Percentiles rank a stretch among this genome's conserved stretches.
Evolutionary conservation across 30 jellyfish, hydroid and myxozoan species (phyloP).

Genomic region (Turritopsis rubra): DNA sequence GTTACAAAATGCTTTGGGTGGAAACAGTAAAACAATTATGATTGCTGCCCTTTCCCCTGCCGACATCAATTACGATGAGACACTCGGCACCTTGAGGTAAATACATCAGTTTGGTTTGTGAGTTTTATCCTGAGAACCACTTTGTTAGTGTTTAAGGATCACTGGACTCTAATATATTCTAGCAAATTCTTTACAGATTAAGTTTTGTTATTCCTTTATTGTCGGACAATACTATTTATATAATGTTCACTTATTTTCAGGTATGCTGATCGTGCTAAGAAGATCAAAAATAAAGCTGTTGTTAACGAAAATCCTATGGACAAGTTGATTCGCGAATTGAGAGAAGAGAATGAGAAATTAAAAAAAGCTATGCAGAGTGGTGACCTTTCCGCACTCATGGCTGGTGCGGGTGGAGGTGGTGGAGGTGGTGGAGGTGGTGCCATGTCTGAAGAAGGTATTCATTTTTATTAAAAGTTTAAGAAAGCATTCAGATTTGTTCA

Average conservation of each 20-base stretch:
- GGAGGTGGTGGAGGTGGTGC: slow-evolving; percentile 36
- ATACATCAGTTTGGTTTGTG: neutral
- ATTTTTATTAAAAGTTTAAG: too few relatives aligned
- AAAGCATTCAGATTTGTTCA: too few relatives aligned
- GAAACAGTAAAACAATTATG: slow-evolving; percentile 97
- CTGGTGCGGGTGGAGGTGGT: slow-evolving; percentile 48
- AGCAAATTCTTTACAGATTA: neutral
- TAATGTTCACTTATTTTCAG: slow-evolving; percentile 22
- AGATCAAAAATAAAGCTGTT: slow-evolving; percentile 94
- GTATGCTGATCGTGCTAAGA: slow-evolving; percentile 98
- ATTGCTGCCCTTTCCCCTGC: slow-evolving; percentile 98
- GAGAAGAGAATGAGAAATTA: slow-evolving; percentile 87
- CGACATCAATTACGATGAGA: slow-evolving; percentile 89
- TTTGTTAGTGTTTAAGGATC: neutral
- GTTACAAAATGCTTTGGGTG: slow-evolving; percentile 96
- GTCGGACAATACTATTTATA: neutral
- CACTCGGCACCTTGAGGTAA: slow-evolving; percentile 91
- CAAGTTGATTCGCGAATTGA: slow-evolving; percentile 81
- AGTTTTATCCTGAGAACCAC: too few relatives aligned
- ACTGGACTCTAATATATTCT: neutral
- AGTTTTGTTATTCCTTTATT: neutral
- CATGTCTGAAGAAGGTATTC: slow-evolving; percentile 81
- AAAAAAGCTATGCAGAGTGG: slow-evolving; percentile 84
- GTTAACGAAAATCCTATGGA: slow-evolving; percentile 98
- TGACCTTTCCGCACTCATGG: slow-evolving; percentile 42